Percentiles rank a stretch among this genome's conserved stretches.
Evolutionary conservation across 2,113 vertebrate genomes (phyloP).

Genomic region (Noctilio leporinus): DNA sequence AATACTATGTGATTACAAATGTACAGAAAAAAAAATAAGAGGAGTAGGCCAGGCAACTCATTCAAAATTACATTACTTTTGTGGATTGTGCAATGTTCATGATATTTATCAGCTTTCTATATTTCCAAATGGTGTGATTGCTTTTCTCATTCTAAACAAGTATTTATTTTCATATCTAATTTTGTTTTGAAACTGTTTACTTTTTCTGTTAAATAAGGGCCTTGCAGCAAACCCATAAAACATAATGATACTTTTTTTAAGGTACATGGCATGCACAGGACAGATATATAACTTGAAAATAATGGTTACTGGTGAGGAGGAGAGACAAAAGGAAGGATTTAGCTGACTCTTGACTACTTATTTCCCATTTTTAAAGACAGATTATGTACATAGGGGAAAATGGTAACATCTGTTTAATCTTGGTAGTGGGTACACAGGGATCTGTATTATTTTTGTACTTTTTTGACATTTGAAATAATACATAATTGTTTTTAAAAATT

Average conservation of each 20-base stretch:
- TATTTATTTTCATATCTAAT: neutral
- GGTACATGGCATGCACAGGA: neutral
- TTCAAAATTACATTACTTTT: neutral
- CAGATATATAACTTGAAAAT: neutral
- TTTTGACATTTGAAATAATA: neutral
- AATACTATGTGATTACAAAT: neutral
- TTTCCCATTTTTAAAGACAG: conserved; percentile 23
- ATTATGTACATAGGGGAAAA: conserved; percentile 37
- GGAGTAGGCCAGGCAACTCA: neutral
- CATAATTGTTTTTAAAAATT: neutral
- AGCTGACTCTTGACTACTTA: neutral
- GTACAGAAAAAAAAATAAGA: neutral
- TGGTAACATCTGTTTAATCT: conserved; percentile 60
- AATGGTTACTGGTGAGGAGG: neutral
- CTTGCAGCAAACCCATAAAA: neutral
- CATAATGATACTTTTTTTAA: neutral
- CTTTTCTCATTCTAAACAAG: neutral
- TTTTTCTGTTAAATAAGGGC: neutral
- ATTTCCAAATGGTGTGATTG: neutral
- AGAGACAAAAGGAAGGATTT: neutral
- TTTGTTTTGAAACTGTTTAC: neutral
- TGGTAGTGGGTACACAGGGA: neutral
- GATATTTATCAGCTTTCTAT: neutral
- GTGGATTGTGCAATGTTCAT: neutral
- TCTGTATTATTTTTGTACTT: conserved; percentile 24